Percentiles rank a stretch among this genome's conserved stretches.
These are phyloP conservation scores for Cerceris rybyensis DNA, from an alignment of 2,888 invertebrate genomes.

Conservation along the genomic window DNA sequence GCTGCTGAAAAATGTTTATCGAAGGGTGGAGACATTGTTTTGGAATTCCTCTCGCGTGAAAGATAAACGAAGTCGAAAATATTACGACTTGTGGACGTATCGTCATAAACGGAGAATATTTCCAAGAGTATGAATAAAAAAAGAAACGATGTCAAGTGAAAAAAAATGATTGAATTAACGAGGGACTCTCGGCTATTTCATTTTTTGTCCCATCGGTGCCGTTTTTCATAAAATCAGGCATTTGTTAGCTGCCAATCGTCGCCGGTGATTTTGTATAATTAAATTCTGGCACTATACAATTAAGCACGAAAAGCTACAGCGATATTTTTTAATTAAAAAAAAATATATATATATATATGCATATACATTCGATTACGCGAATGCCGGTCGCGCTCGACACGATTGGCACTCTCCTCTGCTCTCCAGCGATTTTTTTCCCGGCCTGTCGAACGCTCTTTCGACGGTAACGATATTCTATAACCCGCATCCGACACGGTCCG, in stretches of 20 bases:
- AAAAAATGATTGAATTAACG: too few relatives aligned
- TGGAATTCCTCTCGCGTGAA: too few relatives aligned
- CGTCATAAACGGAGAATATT: background rate
- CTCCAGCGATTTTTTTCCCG: slow-evolving; percentile 43
- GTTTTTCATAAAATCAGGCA: slow-evolving; percentile 43
- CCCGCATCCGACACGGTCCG: slow-evolving; percentile 71
- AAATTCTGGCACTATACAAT: slow-evolving; percentile 52
- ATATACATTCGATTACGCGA: slow-evolving; percentile 54
- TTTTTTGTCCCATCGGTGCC: slow-evolving; percentile 2
- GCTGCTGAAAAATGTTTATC: too few relatives aligned
- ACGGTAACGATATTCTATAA: slow-evolving; percentile 72
- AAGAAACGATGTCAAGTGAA: too few relatives aligned
- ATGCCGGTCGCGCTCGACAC: slow-evolving; percentile 32
- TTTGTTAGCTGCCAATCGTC: slow-evolving; percentile 43
- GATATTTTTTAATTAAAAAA: slow-evolving; percentile 56
- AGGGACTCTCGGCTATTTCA: too few relatives aligned
- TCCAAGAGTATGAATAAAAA: too few relatives aligned
- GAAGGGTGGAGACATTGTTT: too few relatives aligned
- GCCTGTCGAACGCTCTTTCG: slow-evolving; percentile 63
- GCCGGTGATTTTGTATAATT: slow-evolving; percentile 52
- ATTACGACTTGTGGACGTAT: background rate
- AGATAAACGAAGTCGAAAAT: background rate
- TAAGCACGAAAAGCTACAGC: slow-evolving; percentile 28
- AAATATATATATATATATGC: slow-evolving; percentile 13
- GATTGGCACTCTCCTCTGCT: slow-evolving; percentile 46